Evolutionary conservation across 2,888 invertebrate species (phyloP).

Genomic region (Leucoma salicis): DNA sequence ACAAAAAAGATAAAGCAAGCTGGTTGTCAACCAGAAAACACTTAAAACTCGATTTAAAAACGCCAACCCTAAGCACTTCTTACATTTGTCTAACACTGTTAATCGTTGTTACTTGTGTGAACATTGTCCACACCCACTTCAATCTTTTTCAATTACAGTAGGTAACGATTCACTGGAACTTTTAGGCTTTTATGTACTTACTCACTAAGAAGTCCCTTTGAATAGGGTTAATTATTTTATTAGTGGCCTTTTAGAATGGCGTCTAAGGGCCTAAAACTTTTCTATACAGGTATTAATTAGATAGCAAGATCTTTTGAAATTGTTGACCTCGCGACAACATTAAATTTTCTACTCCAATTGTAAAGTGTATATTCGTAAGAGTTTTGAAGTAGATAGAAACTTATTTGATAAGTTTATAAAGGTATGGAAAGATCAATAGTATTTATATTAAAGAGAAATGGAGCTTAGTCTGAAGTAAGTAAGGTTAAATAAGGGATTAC

Average conservation of each 20-base stretch:
- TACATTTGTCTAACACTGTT: background rate
- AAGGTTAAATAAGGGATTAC: too few relatives aligned
- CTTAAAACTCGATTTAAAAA: too few relatives aligned
- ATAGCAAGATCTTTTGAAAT: slow-evolving; percentile 38
- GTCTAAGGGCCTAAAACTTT: slow-evolving; percentile 33
- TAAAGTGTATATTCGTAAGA: slow-evolving; percentile 5
- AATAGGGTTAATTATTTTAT: slow-evolving; percentile 63
- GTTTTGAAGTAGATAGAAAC: background rate
- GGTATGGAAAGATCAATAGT: too few relatives aligned
- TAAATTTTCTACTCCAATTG: slow-evolving; percentile 35
- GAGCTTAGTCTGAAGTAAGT: too few relatives aligned
- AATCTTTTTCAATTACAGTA: slow-evolving; percentile 46
- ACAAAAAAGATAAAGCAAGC: too few relatives aligned
- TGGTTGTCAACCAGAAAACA: too few relatives aligned
- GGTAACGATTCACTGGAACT: slow-evolving; percentile 44
- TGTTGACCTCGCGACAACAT: slow-evolving; percentile 33
- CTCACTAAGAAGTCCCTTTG: slow-evolving; percentile 50
- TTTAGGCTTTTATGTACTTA: slow-evolving; percentile 49
- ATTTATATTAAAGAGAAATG: too few relatives aligned
- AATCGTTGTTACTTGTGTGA: slow-evolving; percentile 4
- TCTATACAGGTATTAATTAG: slow-evolving; percentile 45
- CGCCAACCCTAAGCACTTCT: too few relatives aligned
- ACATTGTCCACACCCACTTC: slow-evolving; percentile 32
- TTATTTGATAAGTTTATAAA: background rate
- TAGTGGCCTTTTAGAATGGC: slow-evolving; percentile 34